Conservation (phyloP, 2,113 vertebrate genomes). For the Piaya cayana region DNA sequence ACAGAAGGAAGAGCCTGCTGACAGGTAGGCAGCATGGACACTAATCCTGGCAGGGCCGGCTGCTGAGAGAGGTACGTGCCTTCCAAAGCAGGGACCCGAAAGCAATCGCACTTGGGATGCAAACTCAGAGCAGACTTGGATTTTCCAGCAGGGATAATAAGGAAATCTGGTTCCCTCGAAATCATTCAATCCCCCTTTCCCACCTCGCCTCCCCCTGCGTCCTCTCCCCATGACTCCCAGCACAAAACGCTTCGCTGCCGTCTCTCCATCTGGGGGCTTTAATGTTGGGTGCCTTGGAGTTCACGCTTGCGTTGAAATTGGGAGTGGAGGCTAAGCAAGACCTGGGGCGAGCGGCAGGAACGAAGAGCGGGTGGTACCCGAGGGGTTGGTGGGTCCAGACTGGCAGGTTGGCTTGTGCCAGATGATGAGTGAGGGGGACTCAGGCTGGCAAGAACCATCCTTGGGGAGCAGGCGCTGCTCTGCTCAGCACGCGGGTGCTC, state of each 20-base stretch:
- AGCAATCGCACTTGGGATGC: slow-evolving; percentile 34
- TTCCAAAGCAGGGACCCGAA: slow-evolving; percentile 11
- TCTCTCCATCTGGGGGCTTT: background rate
- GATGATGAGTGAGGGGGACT: background rate
- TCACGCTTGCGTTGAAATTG: fast-evolving
- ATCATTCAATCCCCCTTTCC: background rate
- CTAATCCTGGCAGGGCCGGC: slow-evolving; percentile 41
- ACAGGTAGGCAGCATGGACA: slow-evolving; percentile 36
- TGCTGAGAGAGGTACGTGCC: slow-evolving; percentile 62
- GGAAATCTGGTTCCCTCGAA: slow-evolving; percentile 25
- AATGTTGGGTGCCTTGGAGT: background rate
- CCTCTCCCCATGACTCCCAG: background rate
- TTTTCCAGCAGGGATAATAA: slow-evolving; percentile 25
- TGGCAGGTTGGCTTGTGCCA: background rate
- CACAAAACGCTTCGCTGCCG: background rate
- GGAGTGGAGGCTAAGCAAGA: background rate
- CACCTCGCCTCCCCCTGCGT: background rate
- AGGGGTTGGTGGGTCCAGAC: background rate
- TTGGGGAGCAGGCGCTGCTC: background rate
- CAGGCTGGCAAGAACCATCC: background rate
- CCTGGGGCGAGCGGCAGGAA: background rate
- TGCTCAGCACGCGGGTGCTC: fast-evolving
- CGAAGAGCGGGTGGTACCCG: background rate
- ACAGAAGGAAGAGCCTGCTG: slow-evolving; percentile 54
- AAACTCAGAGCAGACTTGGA: slow-evolving; percentile 22